A percentile compares a stretch with the other conserved stretches of the same genome.
Evolutionary conservation across 2,888 invertebrate species (phyloP).

Genomic region (Thymelicus acteon): DNA sequence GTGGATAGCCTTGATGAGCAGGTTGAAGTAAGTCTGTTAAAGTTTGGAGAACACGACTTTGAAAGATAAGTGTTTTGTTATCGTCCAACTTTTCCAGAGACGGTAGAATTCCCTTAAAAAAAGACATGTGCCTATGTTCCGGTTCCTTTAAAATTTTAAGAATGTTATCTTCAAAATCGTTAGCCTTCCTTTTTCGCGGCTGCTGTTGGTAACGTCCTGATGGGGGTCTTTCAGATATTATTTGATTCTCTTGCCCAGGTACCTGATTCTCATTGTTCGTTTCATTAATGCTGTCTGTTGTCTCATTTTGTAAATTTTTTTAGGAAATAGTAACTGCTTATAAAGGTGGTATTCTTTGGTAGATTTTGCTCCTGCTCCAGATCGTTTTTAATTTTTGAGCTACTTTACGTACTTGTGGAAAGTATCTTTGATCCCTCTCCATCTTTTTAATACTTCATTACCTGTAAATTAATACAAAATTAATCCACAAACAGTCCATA

Average conservation of each 20-base stretch:
- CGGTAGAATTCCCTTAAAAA: slow-evolving; percentile 48
- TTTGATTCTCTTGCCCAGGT: background rate
- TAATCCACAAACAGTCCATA: too few species aligned
- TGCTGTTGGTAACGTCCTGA: background rate
- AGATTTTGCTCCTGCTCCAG: background rate
- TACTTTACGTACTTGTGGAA: background rate
- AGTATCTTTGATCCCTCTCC: background rate
- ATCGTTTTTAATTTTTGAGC: background rate
- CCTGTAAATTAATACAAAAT: background rate
- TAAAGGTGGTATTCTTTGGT: background rate
- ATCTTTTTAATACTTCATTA: background rate
- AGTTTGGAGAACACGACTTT: slow-evolving; percentile 43
- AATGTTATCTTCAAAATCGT: background rate
- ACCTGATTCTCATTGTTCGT: slow-evolving; percentile 38
- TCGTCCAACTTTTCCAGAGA: slow-evolving; percentile 48
- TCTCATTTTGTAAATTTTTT: slow-evolving; percentile 46
- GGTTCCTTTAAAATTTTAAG: background rate
- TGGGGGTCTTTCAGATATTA: background rate
- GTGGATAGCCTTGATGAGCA: too few species aligned
- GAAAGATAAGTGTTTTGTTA: slow-evolving; percentile 47
- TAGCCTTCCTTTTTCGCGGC: background rate
- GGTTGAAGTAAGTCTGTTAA: slow-evolving; percentile 47
- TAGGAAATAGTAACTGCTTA: background rate
- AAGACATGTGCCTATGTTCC: slow-evolving; percentile 44
- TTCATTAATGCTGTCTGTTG: slow-evolving; percentile 42